Evolutionary conservation across 92 coral and sea anemone species (phyloP), one percentile per base, ranked within the genome.

Genomic region (Palythoa caribaeorum): DNA sequence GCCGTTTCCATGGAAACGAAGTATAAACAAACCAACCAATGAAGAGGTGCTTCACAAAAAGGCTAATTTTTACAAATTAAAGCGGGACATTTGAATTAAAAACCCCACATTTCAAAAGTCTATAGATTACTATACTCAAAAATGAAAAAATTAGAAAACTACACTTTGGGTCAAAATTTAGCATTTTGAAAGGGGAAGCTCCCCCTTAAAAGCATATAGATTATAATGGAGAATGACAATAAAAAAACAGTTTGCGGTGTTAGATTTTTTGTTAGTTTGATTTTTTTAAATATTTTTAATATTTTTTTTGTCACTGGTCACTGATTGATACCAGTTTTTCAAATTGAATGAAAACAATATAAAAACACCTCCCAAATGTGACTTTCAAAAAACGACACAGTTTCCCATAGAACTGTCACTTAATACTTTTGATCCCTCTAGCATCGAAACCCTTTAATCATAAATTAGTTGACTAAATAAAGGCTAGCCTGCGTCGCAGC

Each of bases 341-440:
- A 63, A 63, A 15, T 63, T 63, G 70, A 63, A 63, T 63, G 70
- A 54, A 54, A 54, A 54, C 60, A 54, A 54, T 71, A 71, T 71
- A 71, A 71, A 71, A 71, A 71, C 76, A 14, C 76, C 60, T 54
- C 60, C 28, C 28, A 71, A 71, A 71, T 71, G 76, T 71, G 76
- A 71, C 76, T 71, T 71, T 71, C 17, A 71, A 71, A 71, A 71
- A 71, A 20, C 17, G 28, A 71, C 28, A 20, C 28, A 14, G 28
- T 12, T 12, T 71, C 21, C 17, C 28, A 71, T 20, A 71, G 76
- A 71, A 71, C 65, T 6, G 65, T 38, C 66, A 65, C 84, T 54
- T 79, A 54, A 37, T 79, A 79, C 50, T 48, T 79, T 17, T 57
- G 39, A 21, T 28, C 59, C 65, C 62, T 38, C 44, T 78, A 21